Percentiles rank a stretch among this genome's conserved stretches.
phyloP scores from a whole-genome alignment of 2,113 vertebrate genomes.

The Carassius gibelio region DNA sequence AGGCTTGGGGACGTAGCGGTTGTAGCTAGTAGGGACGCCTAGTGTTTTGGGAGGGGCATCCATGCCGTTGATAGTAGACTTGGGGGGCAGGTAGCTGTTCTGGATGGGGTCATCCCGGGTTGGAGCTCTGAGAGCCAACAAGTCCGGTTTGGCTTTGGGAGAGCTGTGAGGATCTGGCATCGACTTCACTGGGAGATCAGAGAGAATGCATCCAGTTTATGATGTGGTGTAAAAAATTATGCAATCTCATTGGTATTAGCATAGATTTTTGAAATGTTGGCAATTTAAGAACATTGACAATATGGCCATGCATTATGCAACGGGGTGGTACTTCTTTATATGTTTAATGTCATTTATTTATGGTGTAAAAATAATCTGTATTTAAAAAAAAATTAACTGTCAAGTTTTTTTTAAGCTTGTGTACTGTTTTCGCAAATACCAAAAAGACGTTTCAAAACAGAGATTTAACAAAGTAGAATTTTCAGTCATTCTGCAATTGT shows the following conservation, averaged over 20 bases:
- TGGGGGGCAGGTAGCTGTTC: conserved; percentile 81
- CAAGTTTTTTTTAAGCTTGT: background rate
- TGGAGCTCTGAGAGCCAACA: conserved; percentile 79
- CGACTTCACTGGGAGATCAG: conserved; percentile 78
- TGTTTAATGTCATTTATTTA: too few relatives aligned
- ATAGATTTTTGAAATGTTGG: background rate
- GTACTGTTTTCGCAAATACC: background rate
- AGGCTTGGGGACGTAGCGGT: conserved; percentile 85
- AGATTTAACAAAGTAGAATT: background rate
- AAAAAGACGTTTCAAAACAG: too few relatives aligned
- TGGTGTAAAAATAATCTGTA: too few relatives aligned
- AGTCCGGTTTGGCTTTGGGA: conserved; percentile 82
- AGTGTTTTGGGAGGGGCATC: conserved; percentile 78
- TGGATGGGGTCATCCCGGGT: conserved; percentile 84
- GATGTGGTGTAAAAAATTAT: background rate
- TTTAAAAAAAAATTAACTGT: too few relatives aligned
- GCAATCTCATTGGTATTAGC: background rate
- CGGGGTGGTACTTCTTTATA: too few relatives aligned
- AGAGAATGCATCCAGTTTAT: background rate
- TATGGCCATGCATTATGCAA: background rate
- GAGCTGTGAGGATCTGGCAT: conserved; percentile 80
- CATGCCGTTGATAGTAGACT: conserved; percentile 79
- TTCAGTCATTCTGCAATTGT: background rate
- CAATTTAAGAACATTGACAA: background rate
- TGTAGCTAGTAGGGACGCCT: conserved; percentile 76